Conservation (phyloP, 2,797 vertebrate genomes). For the Astyanax mexicanus region DNA sequence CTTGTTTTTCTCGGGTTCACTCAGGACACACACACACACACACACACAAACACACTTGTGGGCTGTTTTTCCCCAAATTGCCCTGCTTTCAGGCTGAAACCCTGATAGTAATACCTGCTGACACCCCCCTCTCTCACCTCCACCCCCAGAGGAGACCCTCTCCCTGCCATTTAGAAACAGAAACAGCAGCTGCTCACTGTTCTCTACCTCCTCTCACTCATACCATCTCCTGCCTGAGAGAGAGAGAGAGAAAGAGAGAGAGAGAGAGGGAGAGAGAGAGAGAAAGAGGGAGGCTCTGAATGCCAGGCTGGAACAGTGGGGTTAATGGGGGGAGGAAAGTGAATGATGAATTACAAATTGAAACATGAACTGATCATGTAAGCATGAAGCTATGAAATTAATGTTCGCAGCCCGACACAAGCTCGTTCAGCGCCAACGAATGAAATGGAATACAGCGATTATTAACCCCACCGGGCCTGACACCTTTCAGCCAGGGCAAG, state of each 20-base stretch:
- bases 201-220: constrained; percentile 71
- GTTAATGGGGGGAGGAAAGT: constrained; percentile 47
- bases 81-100: constrained; percentile 64
- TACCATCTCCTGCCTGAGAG: constrained; percentile 65
- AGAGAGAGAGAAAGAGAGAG: constrained; percentile 41
- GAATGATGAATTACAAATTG: constrained; percentile 53
- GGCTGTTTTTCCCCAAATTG: constrained; percentile 38
- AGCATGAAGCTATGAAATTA: constrained; percentile 33
- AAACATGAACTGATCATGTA: constrained; percentile 41
- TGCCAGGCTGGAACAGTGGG: constrained; percentile 17
- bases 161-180: constrained; percentile 73
- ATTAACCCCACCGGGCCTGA: not conserved
- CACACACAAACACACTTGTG: constrained; percentile 18
- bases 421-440: constrained; percentile 14
- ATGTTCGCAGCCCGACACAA: constrained; percentile 27
- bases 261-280: constrained; percentile 31
- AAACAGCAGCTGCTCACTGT: constrained; percentile 81
- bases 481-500: not conserved
- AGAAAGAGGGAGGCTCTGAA: constrained; percentile 12
- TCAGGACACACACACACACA: constrained; percentile 1
- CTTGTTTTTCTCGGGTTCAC: not conserved
- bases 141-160: constrained; percentile 68
- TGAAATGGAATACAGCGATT: constrained; percentile 1
- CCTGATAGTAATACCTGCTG: constrained; percentile 80
- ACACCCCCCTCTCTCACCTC: constrained; percentile 71